Conservation (phyloP, 2,797 vertebrate genomes). For the Menidia menidia region DNA sequence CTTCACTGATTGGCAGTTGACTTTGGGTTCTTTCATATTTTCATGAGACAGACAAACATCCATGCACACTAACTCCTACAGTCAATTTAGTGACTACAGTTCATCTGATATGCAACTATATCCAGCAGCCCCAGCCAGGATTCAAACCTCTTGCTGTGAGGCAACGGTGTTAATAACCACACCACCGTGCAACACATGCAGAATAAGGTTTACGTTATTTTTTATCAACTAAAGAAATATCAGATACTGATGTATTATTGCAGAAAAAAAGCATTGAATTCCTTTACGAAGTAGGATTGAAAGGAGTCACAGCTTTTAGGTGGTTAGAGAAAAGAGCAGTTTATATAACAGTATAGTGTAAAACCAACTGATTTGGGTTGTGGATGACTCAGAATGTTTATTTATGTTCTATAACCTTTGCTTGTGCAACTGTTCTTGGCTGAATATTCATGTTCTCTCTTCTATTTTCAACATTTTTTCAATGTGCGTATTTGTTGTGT, state of each 20-base stretch:
- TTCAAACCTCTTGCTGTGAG: too few species aligned
- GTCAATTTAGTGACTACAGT: too few species aligned
- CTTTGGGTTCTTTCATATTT: neutral
- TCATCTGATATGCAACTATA: too few species aligned
- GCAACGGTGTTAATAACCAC: too few species aligned
- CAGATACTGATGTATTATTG: neutral
- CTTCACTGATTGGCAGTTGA: neutral
- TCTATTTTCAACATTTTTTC: neutral
- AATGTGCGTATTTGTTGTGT: too few species aligned
- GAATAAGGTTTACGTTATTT: too few species aligned
- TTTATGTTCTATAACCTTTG: slow-evolving; percentile 38
- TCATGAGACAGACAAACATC: too few species aligned
- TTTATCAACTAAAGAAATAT: too few species aligned
- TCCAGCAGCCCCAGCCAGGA: too few species aligned
- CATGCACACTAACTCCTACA: too few species aligned
- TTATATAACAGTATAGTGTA: slow-evolving; percentile 3
- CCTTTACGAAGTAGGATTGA: slow-evolving; percentile 3
- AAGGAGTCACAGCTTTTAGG: slow-evolving; percentile 4
- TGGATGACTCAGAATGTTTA: slow-evolving; percentile 21
- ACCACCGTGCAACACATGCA: too few species aligned
- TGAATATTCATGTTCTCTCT: slow-evolving; percentile 30
- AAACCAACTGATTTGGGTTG: slow-evolving; percentile 7
- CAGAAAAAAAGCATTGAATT: neutral
- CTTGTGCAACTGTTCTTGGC: slow-evolving; percentile 1
- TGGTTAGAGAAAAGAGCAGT: slow-evolving; percentile 2